phyloP scores from a whole-genome alignment of 2,888 invertebrate species.

The Cyrtodaria siliqua region DNA sequence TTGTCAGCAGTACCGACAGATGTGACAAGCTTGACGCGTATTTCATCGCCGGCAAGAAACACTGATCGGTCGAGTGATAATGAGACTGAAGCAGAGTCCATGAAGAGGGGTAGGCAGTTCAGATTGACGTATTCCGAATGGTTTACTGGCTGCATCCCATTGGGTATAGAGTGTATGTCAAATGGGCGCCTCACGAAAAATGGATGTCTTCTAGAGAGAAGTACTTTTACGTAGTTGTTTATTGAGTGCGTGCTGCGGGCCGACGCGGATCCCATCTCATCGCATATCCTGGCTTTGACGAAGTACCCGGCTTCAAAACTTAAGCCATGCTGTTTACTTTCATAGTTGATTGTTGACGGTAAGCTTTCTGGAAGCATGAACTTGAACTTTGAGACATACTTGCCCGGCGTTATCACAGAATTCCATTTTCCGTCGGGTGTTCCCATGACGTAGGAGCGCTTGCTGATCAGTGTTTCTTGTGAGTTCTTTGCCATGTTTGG shows the following conservation, averaged over 20 bases:
- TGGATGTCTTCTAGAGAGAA: constrained; percentile 69
- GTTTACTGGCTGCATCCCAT: constrained; percentile 72
- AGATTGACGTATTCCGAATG: constrained; percentile 77
- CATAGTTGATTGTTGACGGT: constrained; percentile 75
- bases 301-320: constrained; percentile 76
- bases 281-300: constrained; percentile 80
- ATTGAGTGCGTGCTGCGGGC: constrained; percentile 64
- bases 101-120: constrained; percentile 65
- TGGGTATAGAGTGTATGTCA: constrained; percentile 75
- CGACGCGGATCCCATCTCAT: constrained; percentile 68
- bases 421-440: constrained; percentile 72
- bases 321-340: constrained; percentile 71
- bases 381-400: constrained; percentile 80
- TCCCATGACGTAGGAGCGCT: constrained; percentile 78
- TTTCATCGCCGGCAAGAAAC: constrained; percentile 80
- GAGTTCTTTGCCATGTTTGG: constrained; percentile 64
- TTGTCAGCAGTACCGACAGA: constrained; percentile 60
- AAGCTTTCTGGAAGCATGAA: constrained; percentile 76
- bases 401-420: constrained; percentile 77
- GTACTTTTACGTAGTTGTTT: constrained; percentile 71
- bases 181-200: constrained; percentile 75
- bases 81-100: constrained; percentile 64
- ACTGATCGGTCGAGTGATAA: constrained; percentile 75
- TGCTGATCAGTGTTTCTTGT: constrained; percentile 77
- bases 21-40: constrained; percentile 71